Conservation (phyloP, 2,888 invertebrate species). For the Steinernema hermaphroditum region DNA sequence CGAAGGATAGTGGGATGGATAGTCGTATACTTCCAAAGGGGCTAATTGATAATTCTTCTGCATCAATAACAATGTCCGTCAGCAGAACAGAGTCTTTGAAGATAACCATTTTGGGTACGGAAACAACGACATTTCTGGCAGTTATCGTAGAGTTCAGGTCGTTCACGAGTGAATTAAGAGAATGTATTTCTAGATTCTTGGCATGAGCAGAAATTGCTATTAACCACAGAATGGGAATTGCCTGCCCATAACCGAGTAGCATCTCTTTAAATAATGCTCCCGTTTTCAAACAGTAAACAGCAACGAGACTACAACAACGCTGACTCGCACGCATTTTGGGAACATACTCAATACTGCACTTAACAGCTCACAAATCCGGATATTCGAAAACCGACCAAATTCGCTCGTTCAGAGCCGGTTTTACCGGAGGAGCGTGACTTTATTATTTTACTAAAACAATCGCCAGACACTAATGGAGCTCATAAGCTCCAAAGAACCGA, state of each 20-base stretch:
- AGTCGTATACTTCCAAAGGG: neutral
- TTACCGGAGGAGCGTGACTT: neutral
- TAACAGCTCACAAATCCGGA: conserved; percentile 9
- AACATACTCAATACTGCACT: neutral
- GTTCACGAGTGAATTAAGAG: neutral
- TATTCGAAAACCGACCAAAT: neutral
- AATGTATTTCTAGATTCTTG: no score
- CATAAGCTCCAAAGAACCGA: no score
- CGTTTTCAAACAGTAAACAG: no score
- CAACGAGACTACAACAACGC: no score
- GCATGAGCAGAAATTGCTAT: no score
- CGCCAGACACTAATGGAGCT: neutral
- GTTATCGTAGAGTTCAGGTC: conserved; percentile 10
- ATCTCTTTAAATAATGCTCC: no score
- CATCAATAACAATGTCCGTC: neutral
- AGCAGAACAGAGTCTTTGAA: neutral
- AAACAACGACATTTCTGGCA: neutral
- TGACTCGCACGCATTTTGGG: neutral
- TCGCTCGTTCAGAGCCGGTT: conserved; percentile 9
- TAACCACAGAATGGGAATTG: no score
- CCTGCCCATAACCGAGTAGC: no score
- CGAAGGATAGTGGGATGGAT: neutral
- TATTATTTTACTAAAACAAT: neutral
- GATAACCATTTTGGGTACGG: neutral
- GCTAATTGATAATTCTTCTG: neutral